Evolutionary conservation across 1,140 invertebrate species (phyloP), one percentile per base, ranked within the genome.

Genomic region (Probaryconus sp.): DNA sequence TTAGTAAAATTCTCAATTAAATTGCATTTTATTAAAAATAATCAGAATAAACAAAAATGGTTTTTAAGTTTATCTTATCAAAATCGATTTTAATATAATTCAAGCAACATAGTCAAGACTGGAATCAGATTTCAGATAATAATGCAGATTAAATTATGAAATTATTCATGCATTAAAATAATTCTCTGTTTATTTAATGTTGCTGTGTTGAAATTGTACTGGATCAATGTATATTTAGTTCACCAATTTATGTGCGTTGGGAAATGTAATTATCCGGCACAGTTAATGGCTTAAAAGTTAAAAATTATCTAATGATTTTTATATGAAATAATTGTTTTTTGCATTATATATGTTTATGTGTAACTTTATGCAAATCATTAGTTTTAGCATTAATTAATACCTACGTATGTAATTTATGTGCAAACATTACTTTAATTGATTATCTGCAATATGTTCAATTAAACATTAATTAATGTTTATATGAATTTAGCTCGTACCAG

Each of bases 151-250:
- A 60, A 60, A 69, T 69, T 69, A 69, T 69, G 51, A 53, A 69
- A 60, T 69, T 69, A 69, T 69, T 69, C 65, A 69, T 48, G 45
- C 65, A 68, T 56, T 68, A 56, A 68, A 68, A 68, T 68, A 68
- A 50, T 68, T 68, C 35, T 18, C 9, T 56, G 35, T 68, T 58
- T 68, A 43, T 68, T 58, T 42, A 50, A 63, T 11, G 13, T 16
- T 30, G 1, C 24, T 50, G 6, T 6, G 13, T 48, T 31, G 40
- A 30, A 56, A 30, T 9, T 40, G 42, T 51, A 65, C 38, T 17
- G 16, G 20, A 45, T 35, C 18, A 31, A 14, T 24, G n/a, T 3
- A 9, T 18, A 2, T 9, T 10, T 7, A 47, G 9, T 18, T 9
- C 6, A 7, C 11, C 3, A 16, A 45, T 31, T 45, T 53, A 51